A percentile compares a stretch with the other conserved stretches of the same genome.
phyloP scores from a whole-genome alignment of 2,888 invertebrate species.

The Scaptomyza polygonia region DNA sequence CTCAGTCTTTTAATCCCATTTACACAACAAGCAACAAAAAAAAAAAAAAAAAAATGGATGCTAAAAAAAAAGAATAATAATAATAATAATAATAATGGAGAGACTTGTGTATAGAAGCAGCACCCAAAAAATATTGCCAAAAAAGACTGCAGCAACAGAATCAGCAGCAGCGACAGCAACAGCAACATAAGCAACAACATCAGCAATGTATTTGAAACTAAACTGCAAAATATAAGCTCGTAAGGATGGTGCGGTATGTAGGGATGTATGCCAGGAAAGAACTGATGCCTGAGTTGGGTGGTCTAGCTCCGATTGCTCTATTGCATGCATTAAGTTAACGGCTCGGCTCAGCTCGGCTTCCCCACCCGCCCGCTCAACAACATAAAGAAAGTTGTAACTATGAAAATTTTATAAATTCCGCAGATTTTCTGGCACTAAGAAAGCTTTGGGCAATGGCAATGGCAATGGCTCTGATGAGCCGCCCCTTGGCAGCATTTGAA shows the following conservation, averaged over 20 bases:
- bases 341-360: too few relatives aligned
- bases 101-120: constrained; percentile 68
- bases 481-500: constrained; percentile 55
- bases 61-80: constrained; percentile 43
- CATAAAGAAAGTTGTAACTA: constrained; percentile 81
- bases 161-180: neutral
- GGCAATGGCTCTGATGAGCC: constrained; percentile 46
- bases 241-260: constrained; percentile 3
- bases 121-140: constrained; percentile 56
- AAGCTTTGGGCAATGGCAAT: constrained; percentile 49
- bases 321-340: constrained; percentile 72
- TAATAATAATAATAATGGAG: constrained; percentile 75
- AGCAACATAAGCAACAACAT: constrained; percentile 10
- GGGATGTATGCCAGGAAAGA: neutral
- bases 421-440: constrained; percentile 79
- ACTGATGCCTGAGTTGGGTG: constrained; percentile 1
- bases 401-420: constrained; percentile 82
- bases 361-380: constrained; percentile 40
- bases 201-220: constrained; percentile 74
- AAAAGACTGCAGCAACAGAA: constrained; percentile 31
- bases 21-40: constrained; percentile 29
- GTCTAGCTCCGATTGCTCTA: constrained; percentile 23
- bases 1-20: constrained; percentile 53
- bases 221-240: constrained; percentile 76
- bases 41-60: constrained; percentile 26